Evolutionary conservation across 2,888 invertebrate species (phyloP).

Genomic region (Diadromus collaris): DNA sequence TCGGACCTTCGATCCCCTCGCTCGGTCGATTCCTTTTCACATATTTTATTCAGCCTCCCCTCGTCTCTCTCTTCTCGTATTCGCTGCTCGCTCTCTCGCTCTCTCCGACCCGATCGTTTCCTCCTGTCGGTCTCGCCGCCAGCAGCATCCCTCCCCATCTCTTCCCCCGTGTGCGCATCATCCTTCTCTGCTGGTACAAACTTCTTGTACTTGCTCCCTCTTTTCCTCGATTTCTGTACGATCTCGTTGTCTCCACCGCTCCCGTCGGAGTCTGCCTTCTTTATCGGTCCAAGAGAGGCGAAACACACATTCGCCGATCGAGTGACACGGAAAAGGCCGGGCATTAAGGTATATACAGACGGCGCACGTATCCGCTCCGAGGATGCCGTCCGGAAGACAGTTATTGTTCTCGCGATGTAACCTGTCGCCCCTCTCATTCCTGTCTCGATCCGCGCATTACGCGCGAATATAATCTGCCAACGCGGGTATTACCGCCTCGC

Average conservation of each 20-base stretch:
- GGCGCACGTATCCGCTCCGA: background rate
- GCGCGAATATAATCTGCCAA: conserved; percentile 54
- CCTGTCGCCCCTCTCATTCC: conserved; percentile 8
- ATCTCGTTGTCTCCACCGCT: conserved; percentile 11
- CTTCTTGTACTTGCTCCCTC: conserved; percentile 34
- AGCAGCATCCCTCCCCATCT: conserved; percentile 44
- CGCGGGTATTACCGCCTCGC: conserved; percentile 48
- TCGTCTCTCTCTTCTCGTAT: conserved; percentile 46
- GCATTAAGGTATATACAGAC: background rate
- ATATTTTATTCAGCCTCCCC: conserved; percentile 52
- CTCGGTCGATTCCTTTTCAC: conserved; percentile 61
- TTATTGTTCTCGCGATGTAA: conserved; percentile 50
- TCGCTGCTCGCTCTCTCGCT: conserved; percentile 48
- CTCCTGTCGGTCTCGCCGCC: conserved; percentile 46
- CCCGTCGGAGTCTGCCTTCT: background rate
- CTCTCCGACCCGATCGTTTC: conserved; percentile 55
- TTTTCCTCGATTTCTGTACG: conserved; percentile 19
- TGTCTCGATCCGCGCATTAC: conserved; percentile 47
- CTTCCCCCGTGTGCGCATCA: conserved; percentile 17
- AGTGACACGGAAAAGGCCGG: background rate
- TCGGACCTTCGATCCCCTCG: conserved; percentile 55
- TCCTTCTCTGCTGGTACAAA: conserved; percentile 27
- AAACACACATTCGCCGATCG: background rate
- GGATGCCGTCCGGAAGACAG: conserved; percentile 25
- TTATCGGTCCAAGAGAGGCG: background rate